Evolutionary conservation across 2,113 vertebrate genomes (phyloP), one percentile per base, ranked within the genome.

Genomic region (Phaethornis superciliosus): DNA sequence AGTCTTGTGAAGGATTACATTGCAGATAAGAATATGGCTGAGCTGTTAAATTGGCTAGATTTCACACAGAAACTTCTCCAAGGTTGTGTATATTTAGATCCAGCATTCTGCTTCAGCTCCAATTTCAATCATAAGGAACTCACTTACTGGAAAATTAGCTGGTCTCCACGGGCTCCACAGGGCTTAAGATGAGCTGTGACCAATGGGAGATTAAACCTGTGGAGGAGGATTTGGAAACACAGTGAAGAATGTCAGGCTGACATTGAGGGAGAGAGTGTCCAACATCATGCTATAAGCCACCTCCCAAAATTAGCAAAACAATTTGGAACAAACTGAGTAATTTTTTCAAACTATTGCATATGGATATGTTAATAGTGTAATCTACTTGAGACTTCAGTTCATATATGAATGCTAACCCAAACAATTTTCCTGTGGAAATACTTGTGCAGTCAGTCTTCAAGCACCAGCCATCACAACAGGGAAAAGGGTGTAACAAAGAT

Each of bases 181-280:
- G 49, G 54, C 37, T 76, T 74, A 63, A 72, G 58, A 77, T 32
- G 12, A 81, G 37, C 37, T 75, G 7, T 67, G 65, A 70, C 47
- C 18, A 59, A 62, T 71, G 51, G 63, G 51, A 85, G 56, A 86
- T 84, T 56, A 85, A 82, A 91, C 33, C n/a, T 81, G 9, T 65
- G 85, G 81, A 70, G 56, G 32, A 89, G 70, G 74, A 37, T 89
- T 87, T 88, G 49, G 72, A 88, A 90, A 69, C 67, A 23, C 2
- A 42, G 8, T 37, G n/a, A 88, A 33, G 64, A 90, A 81, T 90
- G 56, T 85, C 85, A 95, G n/a, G 15, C 75, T 89, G 88, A 74
- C 56, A n/a, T 3, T 40, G 85, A 90, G 64, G 28, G 70, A 65
- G 69, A 76, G 16, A 8, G 33, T 64, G 24, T 75, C 71, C 64